Conservation (phyloP, 1,140 invertebrate species). For the Aphis gossypii region DNA sequence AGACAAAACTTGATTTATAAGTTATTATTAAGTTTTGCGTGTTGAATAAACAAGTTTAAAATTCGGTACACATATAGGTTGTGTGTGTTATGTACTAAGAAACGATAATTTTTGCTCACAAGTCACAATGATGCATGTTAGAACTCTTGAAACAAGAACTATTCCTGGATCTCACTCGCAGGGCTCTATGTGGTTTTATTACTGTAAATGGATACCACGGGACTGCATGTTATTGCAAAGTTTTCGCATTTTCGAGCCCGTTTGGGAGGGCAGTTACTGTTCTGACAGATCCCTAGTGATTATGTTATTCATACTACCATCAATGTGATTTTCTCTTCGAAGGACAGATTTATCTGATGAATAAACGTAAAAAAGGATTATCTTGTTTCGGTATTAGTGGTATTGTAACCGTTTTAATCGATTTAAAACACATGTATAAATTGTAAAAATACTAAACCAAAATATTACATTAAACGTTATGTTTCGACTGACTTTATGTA, state of each 20-base stretch:
- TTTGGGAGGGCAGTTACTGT: not conserved
- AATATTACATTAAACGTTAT: not conserved
- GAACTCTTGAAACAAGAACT: slow-evolving; percentile 31
- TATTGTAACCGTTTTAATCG: not conserved
- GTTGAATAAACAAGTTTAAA: slow-evolving; percentile 22
- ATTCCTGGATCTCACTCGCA: not conserved
- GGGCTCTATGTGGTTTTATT: slow-evolving; percentile 1
- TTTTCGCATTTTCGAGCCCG: slow-evolving; percentile 36
- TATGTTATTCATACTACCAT: not conserved
- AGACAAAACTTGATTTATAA: slow-evolving; percentile 17
- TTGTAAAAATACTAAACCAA: not conserved
- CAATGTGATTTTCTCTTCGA: not conserved
- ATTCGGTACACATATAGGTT: not conserved
- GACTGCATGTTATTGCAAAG: not conserved
- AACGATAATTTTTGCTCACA: slow-evolving; percentile 19
- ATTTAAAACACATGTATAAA: not conserved
- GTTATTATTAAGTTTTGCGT: not conserved
- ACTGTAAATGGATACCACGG: slow-evolving; percentile 28
- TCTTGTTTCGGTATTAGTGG: not conserved
- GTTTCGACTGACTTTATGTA: not conserved
- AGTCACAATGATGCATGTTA: slow-evolving; percentile 20
- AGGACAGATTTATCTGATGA: not conserved
- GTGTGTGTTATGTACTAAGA: not conserved
- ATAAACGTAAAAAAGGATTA: slow-evolving; percentile 5
- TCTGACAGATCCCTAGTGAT: slow-evolving; percentile 10